A percentile compares a stretch with the other conserved stretches of the same genome.
phyloP scores from a whole-genome alignment of 2,113 vertebrate genomes.

The Datnioides undecimradiatus region DNA sequence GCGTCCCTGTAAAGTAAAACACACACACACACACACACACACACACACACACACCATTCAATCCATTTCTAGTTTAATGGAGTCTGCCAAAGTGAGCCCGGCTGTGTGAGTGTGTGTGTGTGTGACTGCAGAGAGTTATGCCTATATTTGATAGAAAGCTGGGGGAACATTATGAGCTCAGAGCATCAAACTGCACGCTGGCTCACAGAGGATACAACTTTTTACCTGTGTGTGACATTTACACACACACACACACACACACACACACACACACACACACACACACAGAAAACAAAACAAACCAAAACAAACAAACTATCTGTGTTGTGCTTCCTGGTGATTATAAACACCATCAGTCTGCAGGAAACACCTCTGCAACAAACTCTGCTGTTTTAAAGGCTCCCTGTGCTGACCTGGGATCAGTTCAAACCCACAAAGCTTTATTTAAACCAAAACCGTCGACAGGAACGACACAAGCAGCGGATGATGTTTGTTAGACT shows the following conservation, averaged over 20 bases:
- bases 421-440: too few relatives aligned
- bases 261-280: too few relatives aligned
- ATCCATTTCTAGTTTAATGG: slow-evolving; percentile 48
- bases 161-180: slow-evolving; percentile 28
- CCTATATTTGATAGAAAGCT: slow-evolving; percentile 21
- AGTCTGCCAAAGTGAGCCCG: slow-evolving; percentile 6
- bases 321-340: too few relatives aligned
- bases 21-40: slow-evolving; percentile 8
- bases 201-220: background rate
- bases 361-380: too few relatives aligned
- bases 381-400: too few relatives aligned
- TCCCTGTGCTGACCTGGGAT: too few relatives aligned
- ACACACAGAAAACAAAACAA: background rate
- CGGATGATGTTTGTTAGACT: too few relatives aligned
- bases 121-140: slow-evolving; percentile 23
- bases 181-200: slow-evolving; percentile 11
- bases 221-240: background rate
- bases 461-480: too few relatives aligned
- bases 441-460: too few relatives aligned
- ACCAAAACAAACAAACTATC: too few relatives aligned
- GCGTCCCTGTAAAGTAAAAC: slow-evolving; percentile 1
- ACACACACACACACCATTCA: slow-evolving; percentile 17
- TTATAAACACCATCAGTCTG: too few relatives aligned
- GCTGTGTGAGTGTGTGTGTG: slow-evolving; percentile 20
- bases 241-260: too few relatives aligned